Evolutionary conservation across 2,113 vertebrate species (phyloP).

Genomic region (Strigops habroptila): DNA sequence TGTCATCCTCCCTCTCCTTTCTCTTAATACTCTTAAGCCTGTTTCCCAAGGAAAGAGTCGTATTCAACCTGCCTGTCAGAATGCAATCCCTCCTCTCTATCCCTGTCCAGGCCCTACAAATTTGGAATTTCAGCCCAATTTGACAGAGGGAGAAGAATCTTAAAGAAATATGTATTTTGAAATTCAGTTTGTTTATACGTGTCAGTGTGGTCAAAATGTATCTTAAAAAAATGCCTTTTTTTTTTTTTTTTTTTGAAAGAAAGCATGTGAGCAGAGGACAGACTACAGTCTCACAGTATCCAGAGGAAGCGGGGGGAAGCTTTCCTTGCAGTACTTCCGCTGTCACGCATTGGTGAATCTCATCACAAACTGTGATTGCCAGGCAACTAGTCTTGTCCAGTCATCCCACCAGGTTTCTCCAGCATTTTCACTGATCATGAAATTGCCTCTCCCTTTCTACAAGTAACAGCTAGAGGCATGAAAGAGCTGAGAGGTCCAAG

Average conservation of each 20-base stretch:
- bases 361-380: rapidly evolving
- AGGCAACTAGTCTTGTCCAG: not conserved
- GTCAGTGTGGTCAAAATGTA: rapidly evolving
- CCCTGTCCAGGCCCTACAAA: not conserved
- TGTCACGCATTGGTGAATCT: not conserved
- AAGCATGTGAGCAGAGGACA: not conserved
- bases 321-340: not conserved
- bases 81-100: not conserved
- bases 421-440: not conserved
- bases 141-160: not conserved
- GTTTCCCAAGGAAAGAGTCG: not conserved
- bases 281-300: not conserved
- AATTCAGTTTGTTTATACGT: not conserved
- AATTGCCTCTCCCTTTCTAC: not conserved
- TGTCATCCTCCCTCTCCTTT: not conserved
- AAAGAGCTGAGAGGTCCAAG: not conserved
- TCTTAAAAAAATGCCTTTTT: not conserved
- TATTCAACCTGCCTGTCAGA: not conserved
- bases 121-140: not conserved
- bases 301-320: not conserved
- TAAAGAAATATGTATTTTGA: not conserved
- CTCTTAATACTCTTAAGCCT: not conserved
- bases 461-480: not conserved
- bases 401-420: not conserved
- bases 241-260: not conserved